phyloP scores from a whole-genome alignment of 2,113 vertebrate genomes.

The Cettia cetti region DNA sequence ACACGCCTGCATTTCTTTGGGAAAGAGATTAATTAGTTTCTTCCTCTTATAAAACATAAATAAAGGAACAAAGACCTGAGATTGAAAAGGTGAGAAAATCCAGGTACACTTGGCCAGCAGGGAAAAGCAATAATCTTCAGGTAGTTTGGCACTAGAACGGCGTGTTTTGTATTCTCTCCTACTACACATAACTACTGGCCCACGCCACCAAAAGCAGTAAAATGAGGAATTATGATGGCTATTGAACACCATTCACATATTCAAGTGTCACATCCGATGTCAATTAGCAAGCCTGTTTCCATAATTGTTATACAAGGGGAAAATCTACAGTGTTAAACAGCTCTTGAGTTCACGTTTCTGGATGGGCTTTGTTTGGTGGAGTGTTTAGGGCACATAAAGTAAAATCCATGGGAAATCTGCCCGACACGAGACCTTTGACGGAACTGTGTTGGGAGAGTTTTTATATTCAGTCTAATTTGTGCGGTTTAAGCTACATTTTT shows the following conservation, averaged over 20 bases:
- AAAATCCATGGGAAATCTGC: neutral
- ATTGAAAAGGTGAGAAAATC: slow-evolving; percentile 16
- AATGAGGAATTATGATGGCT: slow-evolving; percentile 56
- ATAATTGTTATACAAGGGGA: slow-evolving; percentile 65
- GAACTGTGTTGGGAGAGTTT: neutral
- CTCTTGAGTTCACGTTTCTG: slow-evolving; percentile 29
- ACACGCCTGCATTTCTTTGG: neutral
- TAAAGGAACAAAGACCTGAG: neutral
- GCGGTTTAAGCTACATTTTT: neutral
- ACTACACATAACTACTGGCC: neutral
- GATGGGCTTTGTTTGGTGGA: slow-evolving; percentile 55
- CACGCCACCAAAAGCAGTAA: neutral
- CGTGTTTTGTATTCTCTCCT: neutral
- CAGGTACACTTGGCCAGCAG: neutral
- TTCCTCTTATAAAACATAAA: slow-evolving; percentile 22
- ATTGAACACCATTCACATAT: slow-evolving; percentile 40
- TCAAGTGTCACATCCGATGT: neutral
- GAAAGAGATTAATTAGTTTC: slow-evolving; percentile 10
- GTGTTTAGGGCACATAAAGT: slow-evolving; percentile 19
- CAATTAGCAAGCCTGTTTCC: slow-evolving; percentile 55
- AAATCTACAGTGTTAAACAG: slow-evolving; percentile 64
- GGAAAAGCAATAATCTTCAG: neutral
- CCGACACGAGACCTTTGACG: neutral
- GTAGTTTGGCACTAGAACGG: neutral
- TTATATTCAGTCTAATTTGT: neutral